Base-by-base conservation (phyloP, 2,888 invertebrate species). In the Brassicogethes aeneus region DNA sequence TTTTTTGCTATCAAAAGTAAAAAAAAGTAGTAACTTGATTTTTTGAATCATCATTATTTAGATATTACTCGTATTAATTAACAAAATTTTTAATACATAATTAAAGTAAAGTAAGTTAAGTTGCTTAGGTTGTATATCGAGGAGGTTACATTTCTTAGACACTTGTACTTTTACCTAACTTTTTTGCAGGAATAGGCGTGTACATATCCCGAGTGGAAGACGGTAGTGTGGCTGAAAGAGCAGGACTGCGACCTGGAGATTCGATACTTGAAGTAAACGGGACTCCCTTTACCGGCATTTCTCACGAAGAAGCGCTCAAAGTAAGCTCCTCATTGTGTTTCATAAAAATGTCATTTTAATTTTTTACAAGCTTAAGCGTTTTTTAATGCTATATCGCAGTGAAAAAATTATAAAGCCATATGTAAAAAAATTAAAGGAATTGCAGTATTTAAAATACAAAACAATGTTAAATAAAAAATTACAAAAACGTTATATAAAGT, bases 181-280 rank as follows among this genome's bases (percentile, higher is more conserved):
- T 61, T 63, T 66, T 70, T 71, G 54, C 72, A 87, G 88, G 87
- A 62, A 81, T 86, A 62, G 89, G 89, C 62, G 90, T 92, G 63
- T 91, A 90, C 74, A 90, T 92, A 70, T 91, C 90, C 60, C 76
- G 90, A 59, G 87, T 92, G 58, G 90, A 91, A 67, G 89, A 89
- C 60, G 86, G 87, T 49, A 89, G 89, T 58, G 85, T 90, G 54
- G 90, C 91, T 50, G 90, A 91, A 69, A 77, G 88, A 52, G 85
- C 87, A 47, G 91, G 91, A 49, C 75, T 92, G 51, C 79, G 88
- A 61, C 88, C 90, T 50, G 94, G 94, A 50, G 93, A 94, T 75
- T 90, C 93, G 66, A 93, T 94, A 65, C 75, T 94, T 60, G 91
- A 92, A 70, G 93, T 93, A 53, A 94, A 94, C 70, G 93, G 92